These are phyloP conservation scores for Homarus americanus DNA, from an alignment of 1,140 invertebrate genomes.

Conservation along the genomic window DNA sequence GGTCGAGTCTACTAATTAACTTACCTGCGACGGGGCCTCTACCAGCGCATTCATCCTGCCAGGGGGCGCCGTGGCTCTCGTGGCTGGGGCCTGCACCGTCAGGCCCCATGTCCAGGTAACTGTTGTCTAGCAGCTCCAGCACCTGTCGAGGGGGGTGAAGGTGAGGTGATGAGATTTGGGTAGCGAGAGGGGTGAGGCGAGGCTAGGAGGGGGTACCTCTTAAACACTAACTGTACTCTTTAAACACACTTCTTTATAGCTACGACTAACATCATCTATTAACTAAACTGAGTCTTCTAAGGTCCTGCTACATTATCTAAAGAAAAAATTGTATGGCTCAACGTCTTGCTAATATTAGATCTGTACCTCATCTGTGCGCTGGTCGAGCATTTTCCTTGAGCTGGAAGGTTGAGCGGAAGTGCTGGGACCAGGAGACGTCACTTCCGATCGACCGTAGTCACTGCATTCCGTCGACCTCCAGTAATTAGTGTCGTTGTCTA, in stretches of 20 bases:
- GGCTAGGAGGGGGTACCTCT: no score
- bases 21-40: not conserved
- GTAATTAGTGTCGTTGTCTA: not conserved
- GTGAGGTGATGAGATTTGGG: not conserved
- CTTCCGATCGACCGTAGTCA: not conserved
- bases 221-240: no score
- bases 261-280: no score
- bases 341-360: no score
- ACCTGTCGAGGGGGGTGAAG: not conserved
- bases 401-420: not conserved
- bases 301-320: no score
- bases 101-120: slow-evolving; percentile 16
- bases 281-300: no score
- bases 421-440: not conserved
- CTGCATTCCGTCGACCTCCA: not conserved
- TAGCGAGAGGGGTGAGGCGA: no score
- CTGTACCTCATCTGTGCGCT: slow-evolving; percentile 41
- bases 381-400: slow-evolving; percentile 4
- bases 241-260: no score
- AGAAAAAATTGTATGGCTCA: no score
- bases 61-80: not conserved
- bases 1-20: no score
- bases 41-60: not conserved
- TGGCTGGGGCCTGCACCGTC: not conserved
- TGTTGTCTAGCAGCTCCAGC: slow-evolving; percentile 52